Evolutionary conservation across 2,797 vertebrate species (phyloP).

Genomic region (Pantherophis vulpinus): DNA sequence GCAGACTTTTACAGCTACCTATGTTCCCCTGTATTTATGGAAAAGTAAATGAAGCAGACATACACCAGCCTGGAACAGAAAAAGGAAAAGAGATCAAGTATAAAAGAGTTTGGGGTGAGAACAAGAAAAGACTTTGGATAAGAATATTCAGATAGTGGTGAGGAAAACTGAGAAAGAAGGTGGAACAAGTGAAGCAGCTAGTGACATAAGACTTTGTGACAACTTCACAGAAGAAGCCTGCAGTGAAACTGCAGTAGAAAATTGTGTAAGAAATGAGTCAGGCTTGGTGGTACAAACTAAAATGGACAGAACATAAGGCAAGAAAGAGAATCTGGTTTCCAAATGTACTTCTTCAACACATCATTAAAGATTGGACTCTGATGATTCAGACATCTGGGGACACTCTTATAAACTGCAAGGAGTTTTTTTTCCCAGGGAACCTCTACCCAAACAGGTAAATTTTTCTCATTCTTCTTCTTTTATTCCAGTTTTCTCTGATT

Average conservation of each 20-base stretch:
- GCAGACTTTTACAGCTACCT: neutral
- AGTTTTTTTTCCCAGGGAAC: neutral
- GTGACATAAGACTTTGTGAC: neutral
- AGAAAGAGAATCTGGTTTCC: neutral
- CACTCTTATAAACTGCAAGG: neutral
- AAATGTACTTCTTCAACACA: neutral
- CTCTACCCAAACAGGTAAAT: neutral
- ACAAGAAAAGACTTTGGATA: neutral
- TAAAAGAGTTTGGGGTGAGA: neutral
- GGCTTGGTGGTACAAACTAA: neutral
- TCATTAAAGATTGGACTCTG: neutral
- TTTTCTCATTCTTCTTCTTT: neutral
- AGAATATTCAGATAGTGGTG: neutral
- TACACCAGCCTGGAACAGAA: neutral
- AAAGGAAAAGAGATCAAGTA: neutral
- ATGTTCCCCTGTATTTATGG: neutral
- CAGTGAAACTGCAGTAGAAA: neutral
- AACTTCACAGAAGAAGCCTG: neutral
- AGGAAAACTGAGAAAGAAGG: neutral
- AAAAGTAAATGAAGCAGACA: neutral
- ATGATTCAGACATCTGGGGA: neutral
- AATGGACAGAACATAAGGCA: neutral
- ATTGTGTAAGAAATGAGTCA: neutral
- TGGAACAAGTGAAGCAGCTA: neutral
- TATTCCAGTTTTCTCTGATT: neutral